These are phyloP conservation scores for Patiria pectinifera DNA, from an alignment of 53 echinoderm and acorn worm genomes.

Conservation along the genomic window DNA sequence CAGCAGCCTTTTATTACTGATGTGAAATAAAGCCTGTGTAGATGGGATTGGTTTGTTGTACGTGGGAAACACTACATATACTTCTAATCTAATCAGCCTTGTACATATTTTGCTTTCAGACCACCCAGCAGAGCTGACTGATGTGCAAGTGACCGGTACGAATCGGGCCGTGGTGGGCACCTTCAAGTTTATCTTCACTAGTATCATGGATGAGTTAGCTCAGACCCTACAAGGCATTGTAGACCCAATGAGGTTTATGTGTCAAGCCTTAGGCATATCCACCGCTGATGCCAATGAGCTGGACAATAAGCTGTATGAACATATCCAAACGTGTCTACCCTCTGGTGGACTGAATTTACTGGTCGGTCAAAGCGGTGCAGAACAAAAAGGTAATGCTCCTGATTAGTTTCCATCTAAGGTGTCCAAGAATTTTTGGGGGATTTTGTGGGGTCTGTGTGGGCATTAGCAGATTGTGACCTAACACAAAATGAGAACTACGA, in stretches of 20 bases:
- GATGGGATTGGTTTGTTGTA: background rate
- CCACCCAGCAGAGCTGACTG: conserved; percentile 40
- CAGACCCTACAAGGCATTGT: conserved; percentile 53
- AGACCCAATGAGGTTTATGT: conserved; percentile 83
- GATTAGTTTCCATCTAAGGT: background rate
- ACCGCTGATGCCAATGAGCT: conserved; percentile 74
- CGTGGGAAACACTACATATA: background rate
- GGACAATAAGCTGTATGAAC: conserved; percentile 77
- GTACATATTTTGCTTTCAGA: background rate
- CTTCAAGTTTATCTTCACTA: conserved; percentile 42
- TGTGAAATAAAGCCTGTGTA: no score
- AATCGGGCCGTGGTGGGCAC: background rate
- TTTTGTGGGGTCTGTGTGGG: no score
- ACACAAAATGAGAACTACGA: no score
- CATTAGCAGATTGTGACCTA: no score
- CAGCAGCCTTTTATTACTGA: no score
- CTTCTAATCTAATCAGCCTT: background rate
- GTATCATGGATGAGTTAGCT: conserved; percentile 61
- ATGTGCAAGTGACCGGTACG: conserved; percentile 16
- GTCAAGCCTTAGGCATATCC: conserved; percentile 79
- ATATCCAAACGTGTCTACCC: conserved; percentile 62
- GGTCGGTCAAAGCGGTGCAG: conserved; percentile 28
- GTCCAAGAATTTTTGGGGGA: background rate
- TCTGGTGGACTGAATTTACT: conserved; percentile 55
- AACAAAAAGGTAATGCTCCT: conserved; percentile 39